These are phyloP conservation scores for Danio rerio DNA, from an alignment of 2,113 vertebrate genomes.

Conservation along the genomic window DNA sequence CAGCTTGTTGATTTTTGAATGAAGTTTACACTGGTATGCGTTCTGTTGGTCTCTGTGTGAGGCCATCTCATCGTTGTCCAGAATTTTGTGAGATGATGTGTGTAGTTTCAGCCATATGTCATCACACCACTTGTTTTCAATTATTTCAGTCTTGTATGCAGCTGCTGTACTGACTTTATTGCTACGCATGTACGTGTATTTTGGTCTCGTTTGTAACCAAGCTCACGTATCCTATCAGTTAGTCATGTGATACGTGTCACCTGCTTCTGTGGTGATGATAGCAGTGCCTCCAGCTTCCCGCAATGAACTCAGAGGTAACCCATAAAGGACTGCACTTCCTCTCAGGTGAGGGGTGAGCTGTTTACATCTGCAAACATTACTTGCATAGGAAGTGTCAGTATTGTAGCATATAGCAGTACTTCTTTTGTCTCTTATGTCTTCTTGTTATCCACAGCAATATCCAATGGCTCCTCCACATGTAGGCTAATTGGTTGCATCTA, in stretches of 20 bases:
- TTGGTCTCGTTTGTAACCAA: constrained; percentile 7
- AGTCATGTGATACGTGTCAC: constrained; percentile 35
- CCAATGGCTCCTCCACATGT: not conserved
- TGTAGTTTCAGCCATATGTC: constrained; percentile 17
- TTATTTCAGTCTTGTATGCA: constrained; percentile 16
- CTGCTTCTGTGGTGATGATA: constrained; percentile 15
- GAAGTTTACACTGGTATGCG: constrained; percentile 19
- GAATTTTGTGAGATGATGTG: not conserved
- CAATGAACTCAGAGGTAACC: not conserved
- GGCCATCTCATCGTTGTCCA: not conserved
- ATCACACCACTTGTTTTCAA: constrained; percentile 12
- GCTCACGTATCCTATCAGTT: constrained; percentile 10
- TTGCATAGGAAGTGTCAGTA: not conserved
- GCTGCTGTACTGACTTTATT: constrained; percentile 20
- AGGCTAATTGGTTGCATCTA: not conserved
- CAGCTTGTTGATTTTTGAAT: not conserved
- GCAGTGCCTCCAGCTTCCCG: constrained; percentile 28
- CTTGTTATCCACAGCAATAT: not conserved
- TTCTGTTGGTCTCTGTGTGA: not conserved
- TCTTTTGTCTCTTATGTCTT: not conserved
- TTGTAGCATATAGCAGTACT: too few relatives aligned
- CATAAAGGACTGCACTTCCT: not conserved
- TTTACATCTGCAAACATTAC: not conserved
- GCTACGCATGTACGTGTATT: not conserved
- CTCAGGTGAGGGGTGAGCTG: not conserved